These are phyloP conservation scores for Hippocampus guttulatus DNA, from an alignment of 2,113 vertebrate species.

Conservation along the genomic window DNA sequence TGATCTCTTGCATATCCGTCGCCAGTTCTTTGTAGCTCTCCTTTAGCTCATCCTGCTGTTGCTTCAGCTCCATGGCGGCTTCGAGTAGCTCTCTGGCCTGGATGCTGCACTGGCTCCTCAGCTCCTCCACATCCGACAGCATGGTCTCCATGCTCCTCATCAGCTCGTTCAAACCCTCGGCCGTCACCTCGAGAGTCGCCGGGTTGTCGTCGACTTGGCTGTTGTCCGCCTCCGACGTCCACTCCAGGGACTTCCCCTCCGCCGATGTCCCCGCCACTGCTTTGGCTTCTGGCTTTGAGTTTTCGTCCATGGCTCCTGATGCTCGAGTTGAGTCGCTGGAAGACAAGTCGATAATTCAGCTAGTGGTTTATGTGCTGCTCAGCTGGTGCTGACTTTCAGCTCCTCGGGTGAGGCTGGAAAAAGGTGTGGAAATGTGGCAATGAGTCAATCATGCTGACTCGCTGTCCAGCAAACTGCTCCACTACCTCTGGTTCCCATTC, in stretches of 20 bases:
- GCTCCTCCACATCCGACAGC: slow-evolving; percentile 80
- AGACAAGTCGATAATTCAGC: slow-evolving; percentile 22
- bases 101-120: slow-evolving; percentile 76
- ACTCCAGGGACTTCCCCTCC: background rate
- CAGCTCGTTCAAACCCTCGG: slow-evolving; percentile 70
- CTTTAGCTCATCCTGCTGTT: slow-evolving; percentile 76
- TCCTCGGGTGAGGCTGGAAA: slow-evolving; percentile 18
- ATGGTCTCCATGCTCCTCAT: slow-evolving; percentile 82
- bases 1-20: slow-evolving; percentile 73
- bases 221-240: slow-evolving; percentile 15
- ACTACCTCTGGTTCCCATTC: no score
- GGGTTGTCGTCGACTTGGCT: background rate
- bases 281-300: slow-evolving; percentile 2
- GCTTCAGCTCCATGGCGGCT: slow-evolving; percentile 66
- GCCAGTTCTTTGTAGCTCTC: slow-evolving; percentile 73
- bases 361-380: background rate
- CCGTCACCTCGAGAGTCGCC: slow-evolving; percentile 31
- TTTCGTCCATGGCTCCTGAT: slow-evolving; percentile 38
- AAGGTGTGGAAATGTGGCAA: background rate
- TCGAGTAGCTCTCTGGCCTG: slow-evolving; percentile 75
- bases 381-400: slow-evolving; percentile 31
- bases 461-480: background rate
- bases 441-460: background rate
- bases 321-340: slow-evolving; percentile 26
- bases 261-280: background rate